phyloP scores from a whole-genome alignment of 2,888 invertebrate species.

The Trisateles emortualis region DNA sequence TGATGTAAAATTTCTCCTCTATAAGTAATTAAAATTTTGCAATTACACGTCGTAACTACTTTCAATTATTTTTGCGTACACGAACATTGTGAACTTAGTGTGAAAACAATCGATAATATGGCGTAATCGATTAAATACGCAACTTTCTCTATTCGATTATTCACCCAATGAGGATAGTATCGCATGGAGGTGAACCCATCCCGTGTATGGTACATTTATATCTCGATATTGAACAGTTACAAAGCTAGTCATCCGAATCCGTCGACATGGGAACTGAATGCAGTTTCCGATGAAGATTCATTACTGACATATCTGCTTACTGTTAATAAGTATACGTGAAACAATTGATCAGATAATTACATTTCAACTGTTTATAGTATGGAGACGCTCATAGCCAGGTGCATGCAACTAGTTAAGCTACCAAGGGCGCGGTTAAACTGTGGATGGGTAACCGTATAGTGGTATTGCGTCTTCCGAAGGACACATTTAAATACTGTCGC shows the following conservation, averaged over 20 bases:
- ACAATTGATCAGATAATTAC: neutral
- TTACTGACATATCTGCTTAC: slow-evolving; percentile 27
- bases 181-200: slow-evolving; percentile 27
- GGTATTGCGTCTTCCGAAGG: too few species aligned
- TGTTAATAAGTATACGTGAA: slow-evolving; percentile 20
- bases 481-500: too few species aligned
- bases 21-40: slow-evolving; percentile 6
- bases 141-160: slow-evolving; percentile 31
- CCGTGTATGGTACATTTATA: slow-evolving; percentile 41
- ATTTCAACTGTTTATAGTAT: neutral
- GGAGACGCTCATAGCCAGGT: too few species aligned
- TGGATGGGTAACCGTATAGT: too few species aligned
- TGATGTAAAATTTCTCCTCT: neutral
- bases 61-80: slow-evolving; percentile 22
- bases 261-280: slow-evolving; percentile 64
- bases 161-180: slow-evolving; percentile 17
- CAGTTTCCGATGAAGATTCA: slow-evolving; percentile 44
- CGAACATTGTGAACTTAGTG: slow-evolving; percentile 12
- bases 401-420: too few species aligned
- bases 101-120: slow-evolving; percentile 17
- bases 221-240: slow-evolving; percentile 58
- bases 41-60: slow-evolving; percentile 22
- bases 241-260: slow-evolving; percentile 61
- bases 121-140: slow-evolving; percentile 34
- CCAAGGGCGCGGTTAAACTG: too few species aligned